Evolutionary conservation across 2,888 invertebrate species (phyloP).

Genomic region (Chrysolina oricalcia): DNA sequence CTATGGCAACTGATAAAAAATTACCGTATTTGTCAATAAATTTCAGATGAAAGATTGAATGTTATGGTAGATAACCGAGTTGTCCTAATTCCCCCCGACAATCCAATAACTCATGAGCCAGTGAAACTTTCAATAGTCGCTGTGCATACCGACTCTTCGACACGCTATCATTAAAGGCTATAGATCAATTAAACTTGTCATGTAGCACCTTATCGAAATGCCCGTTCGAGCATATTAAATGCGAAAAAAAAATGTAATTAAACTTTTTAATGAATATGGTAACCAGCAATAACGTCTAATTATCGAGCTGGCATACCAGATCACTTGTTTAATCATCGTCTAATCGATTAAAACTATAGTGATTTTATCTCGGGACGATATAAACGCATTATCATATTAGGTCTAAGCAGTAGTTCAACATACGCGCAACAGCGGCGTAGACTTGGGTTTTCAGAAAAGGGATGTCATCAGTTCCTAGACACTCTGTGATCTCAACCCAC

Average conservation of each 20-base stretch:
- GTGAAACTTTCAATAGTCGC: constrained; percentile 12
- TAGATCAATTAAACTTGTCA: constrained; percentile 50
- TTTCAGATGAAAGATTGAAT: background rate
- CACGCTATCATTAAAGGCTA: constrained; percentile 44
- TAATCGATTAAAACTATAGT: constrained; percentile 61
- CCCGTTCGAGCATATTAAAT: constrained; percentile 33
- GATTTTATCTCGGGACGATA: constrained; percentile 58
- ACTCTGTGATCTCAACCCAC: too few relatives aligned
- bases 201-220: constrained; percentile 46
- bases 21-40: background rate
- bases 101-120: constrained; percentile 24
- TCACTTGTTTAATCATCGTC: constrained; percentile 52
- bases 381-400: constrained; percentile 57
- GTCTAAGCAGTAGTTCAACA: constrained; percentile 57
- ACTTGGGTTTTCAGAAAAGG: background rate
- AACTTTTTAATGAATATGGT: constrained; percentile 48
- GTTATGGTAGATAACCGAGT: background rate
- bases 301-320: constrained; percentile 43
- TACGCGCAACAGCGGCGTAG: background rate
- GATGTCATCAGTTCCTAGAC: background rate
- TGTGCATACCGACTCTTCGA: constrained; percentile 4
- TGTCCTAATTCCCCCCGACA: constrained; percentile 10
- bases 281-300: constrained; percentile 48
- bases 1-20: background rate
- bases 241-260: constrained; percentile 45